Conservation (phyloP, 1,140 invertebrate species). For the Lerema accius region DNA sequence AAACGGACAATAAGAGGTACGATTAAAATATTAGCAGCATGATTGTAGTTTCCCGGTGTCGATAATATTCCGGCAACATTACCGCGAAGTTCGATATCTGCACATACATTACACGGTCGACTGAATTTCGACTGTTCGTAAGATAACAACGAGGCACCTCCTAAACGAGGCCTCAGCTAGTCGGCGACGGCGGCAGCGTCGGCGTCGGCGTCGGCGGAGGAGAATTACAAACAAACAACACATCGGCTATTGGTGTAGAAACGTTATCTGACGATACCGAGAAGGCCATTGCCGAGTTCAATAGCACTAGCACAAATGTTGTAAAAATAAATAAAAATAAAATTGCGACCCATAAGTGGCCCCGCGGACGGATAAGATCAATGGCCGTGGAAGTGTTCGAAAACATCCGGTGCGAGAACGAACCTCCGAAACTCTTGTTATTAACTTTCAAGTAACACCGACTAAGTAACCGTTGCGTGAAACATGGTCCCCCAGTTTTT, state of each 20-base stretch:
- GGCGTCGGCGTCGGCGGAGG: slow-evolving; percentile 42
- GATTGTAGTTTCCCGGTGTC: not conserved
- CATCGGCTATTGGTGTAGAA: slow-evolving; percentile 50
- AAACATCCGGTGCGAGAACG: slow-evolving; percentile 55
- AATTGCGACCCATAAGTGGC: slow-evolving; percentile 54
- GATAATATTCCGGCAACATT: not conserved
- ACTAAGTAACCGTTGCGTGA: not conserved
- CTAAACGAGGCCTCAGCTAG: slow-evolving; percentile 71
- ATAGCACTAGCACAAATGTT: slow-evolving; percentile 54
- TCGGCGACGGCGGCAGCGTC: slow-evolving; percentile 27
- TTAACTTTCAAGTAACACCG: not conserved
- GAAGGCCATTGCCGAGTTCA: slow-evolving; percentile 46
- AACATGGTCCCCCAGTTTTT: not conserved
- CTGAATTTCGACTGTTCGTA: slow-evolving; percentile 64
- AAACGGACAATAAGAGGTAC: no score
- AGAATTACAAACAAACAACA: slow-evolving; percentile 71
- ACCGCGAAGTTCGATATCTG: slow-evolving; percentile 56
- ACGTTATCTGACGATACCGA: slow-evolving; percentile 64
- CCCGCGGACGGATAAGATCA: slow-evolving; percentile 53
- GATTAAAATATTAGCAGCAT: not conserved
- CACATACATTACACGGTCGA: slow-evolving; percentile 67
- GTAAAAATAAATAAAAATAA: slow-evolving; percentile 55
- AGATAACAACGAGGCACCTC: slow-evolving; percentile 70
- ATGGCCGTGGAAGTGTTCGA: slow-evolving; percentile 63
- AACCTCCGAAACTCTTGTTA: slow-evolving; percentile 17